Evolutionary conservation across 1,140 invertebrate species (phyloP).

Genomic region (Polypedilum pembai): DNA sequence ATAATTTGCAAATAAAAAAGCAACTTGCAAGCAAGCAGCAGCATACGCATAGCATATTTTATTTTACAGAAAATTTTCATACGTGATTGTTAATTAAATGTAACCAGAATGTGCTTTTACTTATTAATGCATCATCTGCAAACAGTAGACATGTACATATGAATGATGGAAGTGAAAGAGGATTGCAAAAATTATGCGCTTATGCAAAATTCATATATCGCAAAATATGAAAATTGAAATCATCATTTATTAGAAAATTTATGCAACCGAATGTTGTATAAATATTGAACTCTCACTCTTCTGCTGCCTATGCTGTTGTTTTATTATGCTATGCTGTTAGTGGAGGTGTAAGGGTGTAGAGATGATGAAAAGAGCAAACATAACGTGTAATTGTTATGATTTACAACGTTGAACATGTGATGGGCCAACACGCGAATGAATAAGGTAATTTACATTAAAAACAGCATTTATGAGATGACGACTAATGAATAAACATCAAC

Average conservation of each 20-base stretch:
- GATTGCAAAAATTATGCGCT: slow-evolving; percentile 8
- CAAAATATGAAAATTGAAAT: slow-evolving; percentile 29
- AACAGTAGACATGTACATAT: neutral
- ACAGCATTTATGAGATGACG: neutral
- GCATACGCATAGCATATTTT: no score
- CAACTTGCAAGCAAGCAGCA: neutral
- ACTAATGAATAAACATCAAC: neutral
- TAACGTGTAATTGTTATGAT: slow-evolving; percentile 9
- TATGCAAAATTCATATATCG: slow-evolving; percentile 25
- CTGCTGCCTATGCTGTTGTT: neutral
- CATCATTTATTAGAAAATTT: slow-evolving; percentile 22
- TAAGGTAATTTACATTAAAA: slow-evolving; percentile 7
- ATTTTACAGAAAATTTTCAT: neutral
- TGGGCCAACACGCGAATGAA: neutral
- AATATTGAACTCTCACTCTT: neutral
- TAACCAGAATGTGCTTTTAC: slow-evolving; percentile 20
- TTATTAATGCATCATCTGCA: slow-evolving; percentile 3
- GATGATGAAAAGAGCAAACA: slow-evolving; percentile 17
- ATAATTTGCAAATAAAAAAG: neutral
- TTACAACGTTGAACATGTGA: neutral
- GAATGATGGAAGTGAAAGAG: neutral
- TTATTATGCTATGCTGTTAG: neutral
- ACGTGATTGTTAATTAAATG: slow-evolving; percentile 28
- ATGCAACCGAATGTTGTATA: slow-evolving; percentile 19
- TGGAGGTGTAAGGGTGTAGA: slow-evolving; percentile 4